Evolutionary conservation across 2,797 vertebrate species (phyloP).

Genomic region (Sebastes taczanowskii): DNA sequence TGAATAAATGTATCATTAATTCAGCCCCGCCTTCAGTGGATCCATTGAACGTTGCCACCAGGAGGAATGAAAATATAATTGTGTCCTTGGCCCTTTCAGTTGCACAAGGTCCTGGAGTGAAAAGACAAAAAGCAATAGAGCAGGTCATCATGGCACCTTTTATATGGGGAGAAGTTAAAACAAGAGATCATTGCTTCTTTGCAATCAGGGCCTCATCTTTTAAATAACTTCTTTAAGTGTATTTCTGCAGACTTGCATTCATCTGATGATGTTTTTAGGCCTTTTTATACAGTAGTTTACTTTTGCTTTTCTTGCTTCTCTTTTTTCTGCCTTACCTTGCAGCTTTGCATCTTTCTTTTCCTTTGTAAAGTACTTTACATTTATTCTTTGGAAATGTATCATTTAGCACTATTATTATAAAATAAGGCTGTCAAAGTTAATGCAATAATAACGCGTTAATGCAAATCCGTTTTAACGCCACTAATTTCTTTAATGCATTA

Average conservation of each 20-base stretch:
- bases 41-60: constrained; percentile 57
- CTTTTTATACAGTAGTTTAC: neutral
- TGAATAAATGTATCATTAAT: constrained; percentile 80
- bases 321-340: neutral
- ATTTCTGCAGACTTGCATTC: neutral
- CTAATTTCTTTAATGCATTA: too few species aligned
- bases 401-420: neutral
- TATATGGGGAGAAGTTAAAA: constrained; percentile 28
- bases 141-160: constrained; percentile 32
- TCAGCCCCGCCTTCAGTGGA: constrained; percentile 60
- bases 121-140: constrained; percentile 51
- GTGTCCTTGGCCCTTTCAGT: constrained; percentile 46
- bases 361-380: neutral
- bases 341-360: neutral
- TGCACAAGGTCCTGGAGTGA: constrained; percentile 18
- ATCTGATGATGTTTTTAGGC: constrained; percentile 1
- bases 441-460: too few species aligned
- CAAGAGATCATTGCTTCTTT: neutral
- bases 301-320: neutral
- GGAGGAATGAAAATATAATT: constrained; percentile 70
- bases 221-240: neutral
- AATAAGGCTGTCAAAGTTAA: too few species aligned
- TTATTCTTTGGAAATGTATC: neutral
- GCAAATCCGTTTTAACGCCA: too few species aligned
- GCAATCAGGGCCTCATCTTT: neutral